phyloP scores from a whole-genome alignment of 2,888 invertebrate species.

The Tineola bisselliella region DNA sequence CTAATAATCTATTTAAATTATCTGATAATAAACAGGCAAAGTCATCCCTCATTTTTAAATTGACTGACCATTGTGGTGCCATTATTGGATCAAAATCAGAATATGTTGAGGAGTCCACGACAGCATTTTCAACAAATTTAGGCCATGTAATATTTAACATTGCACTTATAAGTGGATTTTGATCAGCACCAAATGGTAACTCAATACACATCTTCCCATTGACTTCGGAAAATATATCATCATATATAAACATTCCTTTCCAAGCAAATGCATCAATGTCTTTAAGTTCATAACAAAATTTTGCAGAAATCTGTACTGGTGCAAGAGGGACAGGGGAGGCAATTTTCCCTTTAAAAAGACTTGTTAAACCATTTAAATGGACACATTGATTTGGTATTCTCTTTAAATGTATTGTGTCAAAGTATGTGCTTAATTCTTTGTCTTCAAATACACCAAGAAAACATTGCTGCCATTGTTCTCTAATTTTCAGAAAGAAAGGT shows the following conservation, averaged over 20 bases:
- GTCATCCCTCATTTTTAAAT: slow-evolving; percentile 72
- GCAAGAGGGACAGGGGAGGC: slow-evolving; percentile 71
- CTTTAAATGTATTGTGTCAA: slow-evolving; percentile 89
- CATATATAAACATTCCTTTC: slow-evolving; percentile 35
- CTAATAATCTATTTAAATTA: slow-evolving; percentile 76
- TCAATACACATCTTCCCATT: slow-evolving; percentile 52
- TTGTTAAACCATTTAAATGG: slow-evolving; percentile 83
- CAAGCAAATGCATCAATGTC: slow-evolving; percentile 71
- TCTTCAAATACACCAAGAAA: slow-evolving; percentile 84
- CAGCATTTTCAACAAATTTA: slow-evolving; percentile 82
- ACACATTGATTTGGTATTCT: slow-evolving; percentile 82
- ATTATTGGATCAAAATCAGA: slow-evolving; percentile 85
- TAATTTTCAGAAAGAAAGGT: slow-evolving; percentile 88
- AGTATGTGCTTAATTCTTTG: slow-evolving; percentile 80
- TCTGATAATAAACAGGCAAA: slow-evolving; percentile 82
- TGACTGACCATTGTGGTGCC: slow-evolving; percentile 83
- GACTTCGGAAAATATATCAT: slow-evolving; percentile 29
- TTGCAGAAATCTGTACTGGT: slow-evolving; percentile 76
- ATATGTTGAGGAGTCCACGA: slow-evolving; percentile 87
- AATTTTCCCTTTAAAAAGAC: slow-evolving; percentile 90
- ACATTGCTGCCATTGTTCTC: slow-evolving; percentile 82
- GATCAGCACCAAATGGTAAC: slow-evolving; percentile 86
- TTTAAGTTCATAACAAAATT: slow-evolving; percentile 77
- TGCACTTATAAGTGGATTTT: slow-evolving; percentile 82
- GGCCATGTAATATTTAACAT: slow-evolving; percentile 88